Evolutionary conservation across 2,113 vertebrate genomes (phyloP).

Genomic region (Meles meles): DNA sequence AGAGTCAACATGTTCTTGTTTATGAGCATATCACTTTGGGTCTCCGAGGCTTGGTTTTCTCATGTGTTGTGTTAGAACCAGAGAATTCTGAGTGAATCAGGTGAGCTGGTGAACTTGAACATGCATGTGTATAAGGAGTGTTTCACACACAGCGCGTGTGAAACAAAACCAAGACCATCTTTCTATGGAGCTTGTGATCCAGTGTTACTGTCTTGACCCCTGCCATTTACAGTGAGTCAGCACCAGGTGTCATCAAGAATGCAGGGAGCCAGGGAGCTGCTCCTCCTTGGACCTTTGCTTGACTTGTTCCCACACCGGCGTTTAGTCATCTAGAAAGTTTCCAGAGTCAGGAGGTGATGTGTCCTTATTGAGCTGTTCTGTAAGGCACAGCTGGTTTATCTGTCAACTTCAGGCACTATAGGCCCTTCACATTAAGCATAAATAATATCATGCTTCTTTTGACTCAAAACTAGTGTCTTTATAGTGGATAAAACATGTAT

Average conservation of each 20-base stretch:
- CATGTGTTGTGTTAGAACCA: not conserved
- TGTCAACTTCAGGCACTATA: not conserved
- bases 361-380: not conserved
- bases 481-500: not conserved
- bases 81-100: not conserved
- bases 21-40: not conserved
- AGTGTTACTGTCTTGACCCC: not conserved
- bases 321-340: constrained; percentile 32
- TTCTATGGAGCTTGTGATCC: not conserved
- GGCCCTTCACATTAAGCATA: not conserved
- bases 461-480: constrained; percentile 18
- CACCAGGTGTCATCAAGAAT: not conserved
- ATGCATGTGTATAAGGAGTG: not conserved
- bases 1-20: not conserved
- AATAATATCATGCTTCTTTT: not conserved
- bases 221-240: not conserved
- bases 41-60: not conserved
- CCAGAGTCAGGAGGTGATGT: not conserved
- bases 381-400: not conserved
- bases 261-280: not conserved
- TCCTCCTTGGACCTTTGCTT: constrained; percentile 11
- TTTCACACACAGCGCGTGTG: not conserved
- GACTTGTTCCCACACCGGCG: not conserved
- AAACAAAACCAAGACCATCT: not conserved
- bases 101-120: not conserved